Evolutionary conservation across 2,797 vertebrate species (phyloP).

Genomic region (Mergus octosetaceus): DNA sequence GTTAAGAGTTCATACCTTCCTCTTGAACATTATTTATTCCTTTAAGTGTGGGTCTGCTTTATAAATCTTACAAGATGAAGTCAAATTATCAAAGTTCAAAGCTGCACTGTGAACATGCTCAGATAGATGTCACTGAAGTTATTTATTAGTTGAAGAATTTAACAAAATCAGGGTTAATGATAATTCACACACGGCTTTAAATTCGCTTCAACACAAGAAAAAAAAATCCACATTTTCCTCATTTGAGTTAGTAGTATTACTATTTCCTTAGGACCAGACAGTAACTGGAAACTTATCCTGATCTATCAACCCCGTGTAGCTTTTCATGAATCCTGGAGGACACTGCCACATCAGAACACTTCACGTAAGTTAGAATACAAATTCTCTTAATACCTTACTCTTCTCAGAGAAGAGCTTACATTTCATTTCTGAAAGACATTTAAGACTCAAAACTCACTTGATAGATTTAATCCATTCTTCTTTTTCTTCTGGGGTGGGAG

Average conservation of each 20-base stretch:
- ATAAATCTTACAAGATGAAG: neutral
- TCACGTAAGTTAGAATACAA: neutral
- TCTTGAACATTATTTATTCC: neutral
- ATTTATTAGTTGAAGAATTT: neutral
- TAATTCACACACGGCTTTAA: neutral
- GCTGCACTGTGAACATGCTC: neutral
- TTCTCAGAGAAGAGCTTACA: neutral
- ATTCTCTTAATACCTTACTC: neutral
- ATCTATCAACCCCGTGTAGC: neutral
- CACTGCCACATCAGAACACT: neutral
- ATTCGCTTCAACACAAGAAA: neutral
- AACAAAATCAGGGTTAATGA: neutral
- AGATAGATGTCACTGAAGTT: neutral
- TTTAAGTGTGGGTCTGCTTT: neutral
- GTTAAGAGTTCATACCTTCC: neutral
- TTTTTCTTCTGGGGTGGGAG: slow-evolving; percentile 94
- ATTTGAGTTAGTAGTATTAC: neutral
- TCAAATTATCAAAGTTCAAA: neutral
- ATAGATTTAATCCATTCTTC: slow-evolving; percentile 99
- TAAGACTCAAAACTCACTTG: slow-evolving; percentile 82
- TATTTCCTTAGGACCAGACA: neutral
- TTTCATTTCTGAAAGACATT: neutral
- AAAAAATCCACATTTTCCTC: neutral
- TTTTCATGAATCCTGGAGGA: neutral
- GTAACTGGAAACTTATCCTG: neutral